A percentile compares a stretch with the other conserved stretches of the same genome.
phyloP scores from a whole-genome alignment of 92 coral and sea anemone genomes.

The Epizoanthus illoricatus region DNA sequence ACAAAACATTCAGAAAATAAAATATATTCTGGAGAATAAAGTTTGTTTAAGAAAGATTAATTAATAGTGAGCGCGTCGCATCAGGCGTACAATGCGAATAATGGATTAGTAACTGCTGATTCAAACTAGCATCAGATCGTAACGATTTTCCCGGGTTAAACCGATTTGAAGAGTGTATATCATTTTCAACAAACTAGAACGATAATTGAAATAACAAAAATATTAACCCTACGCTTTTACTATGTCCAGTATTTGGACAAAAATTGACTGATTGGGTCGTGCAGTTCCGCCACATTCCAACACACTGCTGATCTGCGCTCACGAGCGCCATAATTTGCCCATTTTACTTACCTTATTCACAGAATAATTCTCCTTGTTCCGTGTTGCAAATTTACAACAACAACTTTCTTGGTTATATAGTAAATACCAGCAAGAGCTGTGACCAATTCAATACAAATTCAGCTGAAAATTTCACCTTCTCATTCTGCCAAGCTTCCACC shows the following conservation, averaged over 20 bases:
- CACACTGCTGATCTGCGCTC: conserved; percentile 12
- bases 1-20: not conserved
- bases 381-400: not conserved
- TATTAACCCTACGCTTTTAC: not conserved
- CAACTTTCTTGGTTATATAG: not conserved
- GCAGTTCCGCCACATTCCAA: conserved; percentile 12
- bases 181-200: conserved; percentile 4
- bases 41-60: conserved; percentile 21
- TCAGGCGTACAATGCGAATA: not conserved
- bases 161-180: not conserved
- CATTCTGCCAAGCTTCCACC: conserved; percentile 35
- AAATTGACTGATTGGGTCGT: not conserved
- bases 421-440: conserved; percentile 32
- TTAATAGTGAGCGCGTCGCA: conserved; percentile 17
- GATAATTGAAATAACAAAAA: not conserved
- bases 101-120: conserved; percentile 13
- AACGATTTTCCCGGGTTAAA: conserved; percentile 22
- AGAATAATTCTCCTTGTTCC: conserved; percentile 8
- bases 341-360: conserved; percentile 26
- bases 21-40: not conserved
- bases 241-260: not conserved
- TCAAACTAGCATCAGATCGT: conserved; percentile 10
- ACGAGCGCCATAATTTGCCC: not conserved
- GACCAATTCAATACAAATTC: conserved; percentile 24
- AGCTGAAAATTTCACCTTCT: conserved; percentile 38